Evolutionary conservation across 2,888 invertebrate species (phyloP).

Genomic region (Dioctria rufipes): DNA sequence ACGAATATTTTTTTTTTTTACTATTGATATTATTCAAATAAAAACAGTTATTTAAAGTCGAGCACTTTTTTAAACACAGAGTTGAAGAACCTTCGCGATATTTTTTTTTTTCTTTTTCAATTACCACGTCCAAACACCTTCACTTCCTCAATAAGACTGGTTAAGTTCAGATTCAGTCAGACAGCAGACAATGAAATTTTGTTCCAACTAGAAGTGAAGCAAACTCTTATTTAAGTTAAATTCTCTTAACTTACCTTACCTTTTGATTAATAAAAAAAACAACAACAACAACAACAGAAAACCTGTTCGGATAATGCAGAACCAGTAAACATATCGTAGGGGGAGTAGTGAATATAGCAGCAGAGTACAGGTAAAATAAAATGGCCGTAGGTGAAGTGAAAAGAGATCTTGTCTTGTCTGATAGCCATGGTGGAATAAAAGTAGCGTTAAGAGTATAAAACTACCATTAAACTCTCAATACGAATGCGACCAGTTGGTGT

Average conservation of each 20-base stretch:
- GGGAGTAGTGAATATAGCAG: background rate
- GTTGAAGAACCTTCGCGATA: background rate
- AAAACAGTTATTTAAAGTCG: background rate
- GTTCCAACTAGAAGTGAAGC: background rate
- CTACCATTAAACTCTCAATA: too few relatives aligned
- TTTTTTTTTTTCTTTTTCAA: background rate
- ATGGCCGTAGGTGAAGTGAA: background rate
- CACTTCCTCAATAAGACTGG: slow-evolving; percentile 26
- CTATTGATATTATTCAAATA: background rate
- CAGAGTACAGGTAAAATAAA: slow-evolving; percentile 5
- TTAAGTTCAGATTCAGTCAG: background rate
- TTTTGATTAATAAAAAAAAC: too few relatives aligned
- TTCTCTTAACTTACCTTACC: background rate
- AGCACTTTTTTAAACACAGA: background rate
- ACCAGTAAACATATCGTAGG: too few relatives aligned
- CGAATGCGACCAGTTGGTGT: background rate
- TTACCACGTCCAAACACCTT: background rate
- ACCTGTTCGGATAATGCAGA: background rate
- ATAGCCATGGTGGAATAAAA: background rate
- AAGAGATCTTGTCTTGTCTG: background rate
- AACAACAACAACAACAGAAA: background rate
- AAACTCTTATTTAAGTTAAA: background rate
- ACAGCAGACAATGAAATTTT: slow-evolving; percentile 2
- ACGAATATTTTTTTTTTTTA: background rate
- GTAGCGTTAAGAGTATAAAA: too few relatives aligned